A percentile compares a stretch with the other conserved stretches of the same genome.
Evolutionary conservation across 2,113 vertebrate genomes (phyloP).

Genomic region (Mustela nigripes): DNA sequence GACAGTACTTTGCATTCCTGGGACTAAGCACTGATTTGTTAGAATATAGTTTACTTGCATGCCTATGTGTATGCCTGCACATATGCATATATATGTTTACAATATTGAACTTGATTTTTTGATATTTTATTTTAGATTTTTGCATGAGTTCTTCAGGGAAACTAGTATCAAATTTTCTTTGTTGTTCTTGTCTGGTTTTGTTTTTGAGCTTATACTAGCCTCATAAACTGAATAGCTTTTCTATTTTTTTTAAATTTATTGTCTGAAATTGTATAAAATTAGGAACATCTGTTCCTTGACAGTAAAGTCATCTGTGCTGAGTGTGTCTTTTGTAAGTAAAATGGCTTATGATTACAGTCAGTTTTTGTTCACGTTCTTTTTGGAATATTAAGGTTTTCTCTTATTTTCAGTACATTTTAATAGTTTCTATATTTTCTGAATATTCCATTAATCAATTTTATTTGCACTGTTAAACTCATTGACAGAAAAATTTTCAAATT

Average conservation of each 20-base stretch:
- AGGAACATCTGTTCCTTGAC: constrained; percentile 49
- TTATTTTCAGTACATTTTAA: neutral
- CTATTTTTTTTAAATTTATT: neutral
- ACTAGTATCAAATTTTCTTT: neutral
- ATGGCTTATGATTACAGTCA: neutral
- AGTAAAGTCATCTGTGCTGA: neutral
- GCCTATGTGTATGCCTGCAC: neutral
- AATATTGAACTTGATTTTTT: neutral
- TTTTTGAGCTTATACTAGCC: neutral
- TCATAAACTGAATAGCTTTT: constrained; percentile 30
- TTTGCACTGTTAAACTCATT: neutral
- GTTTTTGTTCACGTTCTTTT: neutral
- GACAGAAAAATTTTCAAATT: neutral
- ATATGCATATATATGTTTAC: neutral
- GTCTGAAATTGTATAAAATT: constrained; percentile 2
- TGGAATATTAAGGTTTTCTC: neutral
- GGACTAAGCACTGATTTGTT: neutral
- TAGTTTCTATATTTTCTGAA: neutral
- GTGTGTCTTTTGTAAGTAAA: neutral
- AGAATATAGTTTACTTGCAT: neutral
- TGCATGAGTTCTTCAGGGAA: neutral
- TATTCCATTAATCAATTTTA: neutral
- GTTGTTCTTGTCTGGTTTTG: constrained; percentile 13
- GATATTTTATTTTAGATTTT: neutral
- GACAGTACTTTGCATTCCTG: neutral